Evolutionary conservation across 2,888 invertebrate genomes (phyloP).

Genomic region (Andrena chrysosceles): DNA sequence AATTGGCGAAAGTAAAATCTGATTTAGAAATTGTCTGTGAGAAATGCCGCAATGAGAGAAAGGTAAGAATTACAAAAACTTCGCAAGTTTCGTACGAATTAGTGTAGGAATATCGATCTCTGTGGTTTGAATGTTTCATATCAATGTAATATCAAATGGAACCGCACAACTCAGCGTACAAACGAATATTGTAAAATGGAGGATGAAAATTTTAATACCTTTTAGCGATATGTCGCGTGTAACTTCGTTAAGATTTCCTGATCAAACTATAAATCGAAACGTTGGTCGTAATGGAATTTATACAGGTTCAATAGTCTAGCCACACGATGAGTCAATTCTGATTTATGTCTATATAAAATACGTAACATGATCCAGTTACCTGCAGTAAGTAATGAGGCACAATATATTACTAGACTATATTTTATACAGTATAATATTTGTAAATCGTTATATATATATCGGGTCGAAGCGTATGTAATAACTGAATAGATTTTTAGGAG

Average conservation of each 20-base stretch:
- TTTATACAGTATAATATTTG: constrained; percentile 80
- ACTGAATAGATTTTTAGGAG: constrained; percentile 72
- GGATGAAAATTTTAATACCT: constrained; percentile 36
- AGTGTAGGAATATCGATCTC: constrained; percentile 24
- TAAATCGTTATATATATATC: constrained; percentile 66
- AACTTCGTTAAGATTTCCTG: constrained; percentile 4
- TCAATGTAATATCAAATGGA: constrained; percentile 69
- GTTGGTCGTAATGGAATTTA: constrained; percentile 31
- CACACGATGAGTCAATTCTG: constrained; percentile 63
- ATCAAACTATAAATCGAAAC: constrained; percentile 20
- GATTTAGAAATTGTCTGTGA: neutral
- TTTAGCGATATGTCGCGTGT: constrained; percentile 31
- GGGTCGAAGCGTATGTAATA: constrained; percentile 58
- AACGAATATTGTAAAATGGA: constrained; percentile 48
- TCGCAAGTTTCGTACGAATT: constrained; percentile 38
- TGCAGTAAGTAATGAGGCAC: constrained; percentile 78
- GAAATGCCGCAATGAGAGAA: neutral
- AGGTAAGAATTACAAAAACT: neutral
- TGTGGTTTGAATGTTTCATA: constrained; percentile 59
- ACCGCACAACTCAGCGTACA: constrained; percentile 68
- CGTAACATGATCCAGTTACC: constrained; percentile 66
- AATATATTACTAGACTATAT: constrained; percentile 77
- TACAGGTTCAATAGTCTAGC: constrained; percentile 59
- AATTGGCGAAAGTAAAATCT: constrained; percentile 39
- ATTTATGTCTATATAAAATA: constrained; percentile 63